Conservation (phyloP, 2,113 vertebrate species). For the Mastomys natalensis region DNA sequence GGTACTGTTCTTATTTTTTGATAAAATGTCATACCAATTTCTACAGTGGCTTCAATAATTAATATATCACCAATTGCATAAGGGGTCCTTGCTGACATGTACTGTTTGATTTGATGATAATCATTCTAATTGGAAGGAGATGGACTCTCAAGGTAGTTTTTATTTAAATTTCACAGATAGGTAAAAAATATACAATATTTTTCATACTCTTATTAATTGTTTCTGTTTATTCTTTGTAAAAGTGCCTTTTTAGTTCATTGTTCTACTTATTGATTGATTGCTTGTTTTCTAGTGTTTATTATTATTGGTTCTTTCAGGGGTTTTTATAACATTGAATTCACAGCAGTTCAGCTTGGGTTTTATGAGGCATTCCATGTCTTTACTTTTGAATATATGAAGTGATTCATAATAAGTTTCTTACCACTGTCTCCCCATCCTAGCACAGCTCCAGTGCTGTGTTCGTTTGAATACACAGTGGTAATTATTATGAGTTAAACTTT, state of each 20-base stretch:
- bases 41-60: not conserved
- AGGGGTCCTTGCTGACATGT: not conserved
- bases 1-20: not conserved
- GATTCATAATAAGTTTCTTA: not conserved
- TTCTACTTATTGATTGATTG: not conserved
- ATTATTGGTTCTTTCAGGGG: not conserved
- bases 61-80: not conserved
- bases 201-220: not conserved
- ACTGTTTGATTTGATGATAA: not conserved
- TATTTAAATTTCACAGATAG: not conserved
- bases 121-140: not conserved
- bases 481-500: not conserved
- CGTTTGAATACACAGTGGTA: not conserved
- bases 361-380: not conserved
- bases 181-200: not conserved
- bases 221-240: not conserved
- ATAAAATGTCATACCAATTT: not conserved
- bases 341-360: not conserved
- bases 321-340: not conserved
- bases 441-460: not conserved
- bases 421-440: not conserved
- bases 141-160: not conserved
- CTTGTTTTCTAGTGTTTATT: not conserved
- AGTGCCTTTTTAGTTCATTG: not conserved
- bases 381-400: not conserved